A percentile compares a stretch with the other conserved stretches of the same genome.
Conservation (phyloP, 2,888 invertebrate genomes). For the Cheilosia vulpina region DNA sequence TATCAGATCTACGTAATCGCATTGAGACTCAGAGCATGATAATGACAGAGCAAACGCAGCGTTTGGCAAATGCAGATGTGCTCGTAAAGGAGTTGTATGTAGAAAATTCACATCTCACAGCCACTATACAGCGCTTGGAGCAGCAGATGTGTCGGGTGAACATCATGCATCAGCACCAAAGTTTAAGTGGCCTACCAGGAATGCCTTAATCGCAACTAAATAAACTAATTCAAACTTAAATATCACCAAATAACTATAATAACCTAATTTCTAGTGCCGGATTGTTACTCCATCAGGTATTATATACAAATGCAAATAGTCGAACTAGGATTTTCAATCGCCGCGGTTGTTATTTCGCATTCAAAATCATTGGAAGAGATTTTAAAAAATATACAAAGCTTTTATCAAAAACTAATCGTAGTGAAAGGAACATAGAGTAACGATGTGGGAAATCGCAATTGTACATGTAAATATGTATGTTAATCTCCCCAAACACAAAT, state of each 20-base stretch:
- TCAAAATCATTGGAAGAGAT: constrained; percentile 21
- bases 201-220: constrained; percentile 78
- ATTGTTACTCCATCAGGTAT: constrained; percentile 67
- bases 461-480: constrained; percentile 55
- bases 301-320: constrained; percentile 33
- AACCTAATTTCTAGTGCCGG: constrained; percentile 57
- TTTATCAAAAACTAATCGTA: constrained; percentile 4
- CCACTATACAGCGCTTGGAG: constrained; percentile 84
- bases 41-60: constrained; percentile 86
- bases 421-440: constrained; percentile 5
- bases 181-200: constrained; percentile 77
- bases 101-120: constrained; percentile 91
- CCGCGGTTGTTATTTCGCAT: neutral
- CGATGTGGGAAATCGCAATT: constrained; percentile 19
- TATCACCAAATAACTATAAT: constrained; percentile 68
- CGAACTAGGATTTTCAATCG: constrained; percentile 47
- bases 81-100: constrained; percentile 92
- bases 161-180: constrained; percentile 82
- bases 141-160: constrained; percentile 82
- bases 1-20: constrained; percentile 84
- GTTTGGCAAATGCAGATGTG: constrained; percentile 89
- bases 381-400: constrained; percentile 3
- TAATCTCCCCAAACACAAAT: constrained; percentile 33
- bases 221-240: constrained; percentile 31
- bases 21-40: constrained; percentile 84